Percentiles rank a stretch among this genome's conserved stretches.
Conservation (phyloP, 30 jellyfish, hydroid and myxozoan genomes). For the Sanderia malayensis region DNA sequence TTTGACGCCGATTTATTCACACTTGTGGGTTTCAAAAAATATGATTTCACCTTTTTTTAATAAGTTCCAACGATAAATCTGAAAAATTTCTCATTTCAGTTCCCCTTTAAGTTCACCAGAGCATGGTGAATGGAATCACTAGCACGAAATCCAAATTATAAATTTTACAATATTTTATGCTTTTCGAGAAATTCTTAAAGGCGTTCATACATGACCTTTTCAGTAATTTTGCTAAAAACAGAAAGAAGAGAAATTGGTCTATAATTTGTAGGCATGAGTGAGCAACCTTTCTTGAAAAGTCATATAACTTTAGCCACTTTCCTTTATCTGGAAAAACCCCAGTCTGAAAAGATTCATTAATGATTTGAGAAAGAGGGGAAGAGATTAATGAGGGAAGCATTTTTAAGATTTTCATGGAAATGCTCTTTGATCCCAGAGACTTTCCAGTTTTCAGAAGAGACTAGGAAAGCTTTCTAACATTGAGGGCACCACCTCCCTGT, state of each 20-base stretch:
- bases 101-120: too few relatives aligned
- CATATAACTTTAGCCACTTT: conserved; percentile 49
- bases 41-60: too few relatives aligned
- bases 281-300: conserved; percentile 39
- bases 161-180: conserved; percentile 20
- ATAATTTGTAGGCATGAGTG: conserved; percentile 25
- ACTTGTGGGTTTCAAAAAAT: too few relatives aligned
- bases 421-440: conserved; percentile 36
- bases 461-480: too few relatives aligned
- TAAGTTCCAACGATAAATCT: too few relatives aligned
- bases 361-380: conserved; percentile 20
- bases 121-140: conserved; percentile 54
- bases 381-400: conserved; percentile 11
- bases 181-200: conserved; percentile 29
- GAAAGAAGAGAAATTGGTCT: conserved; percentile 52
- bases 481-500: too few relatives aligned
- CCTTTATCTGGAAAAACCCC: conserved; percentile 31
- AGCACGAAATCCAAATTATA: conserved; percentile 54
- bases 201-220: conserved; percentile 44
- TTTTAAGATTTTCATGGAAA: conserved; percentile 6
- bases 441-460: conserved; percentile 5
- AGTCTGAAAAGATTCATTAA: conserved; percentile 27
- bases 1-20: too few relatives aligned
- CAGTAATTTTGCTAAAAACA: too few relatives aligned
- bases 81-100: too few relatives aligned